Base-by-base conservation (phyloP, 2,888 invertebrate species). In the Neoascia interrupta region DNA sequence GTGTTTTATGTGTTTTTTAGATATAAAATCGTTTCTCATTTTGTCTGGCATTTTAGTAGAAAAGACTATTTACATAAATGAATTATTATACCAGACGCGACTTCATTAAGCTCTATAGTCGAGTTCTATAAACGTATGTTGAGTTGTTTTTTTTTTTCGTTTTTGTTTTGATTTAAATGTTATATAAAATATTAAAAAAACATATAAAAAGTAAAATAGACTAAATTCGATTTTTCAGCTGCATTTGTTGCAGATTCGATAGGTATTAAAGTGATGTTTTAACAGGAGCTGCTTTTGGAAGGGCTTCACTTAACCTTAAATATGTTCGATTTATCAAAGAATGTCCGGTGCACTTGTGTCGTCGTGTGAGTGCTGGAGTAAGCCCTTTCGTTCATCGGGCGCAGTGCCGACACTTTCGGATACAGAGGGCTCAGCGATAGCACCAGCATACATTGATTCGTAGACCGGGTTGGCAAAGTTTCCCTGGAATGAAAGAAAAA, bases 391-490 rank as follows among this genome's bases (percentile, higher is more conserved):
- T 84, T 91, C 91, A 81, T 91, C 91, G 11, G 88, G 87, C 13
- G 85, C 89, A 31, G 85, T 87, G 73, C 86, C 86, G 23, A 85
- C 84, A 58, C 84, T 86, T 74, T 87, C 87, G 3, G 85, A 83
- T 54, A 84, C 85, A 21, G 84, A 83, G 1, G 85, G 84, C 53
- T 85, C 86, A 34, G 84, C 84, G 58, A 87, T 86, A 28, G 85
- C 89, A 60, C 88, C 88, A 13, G 91, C 90, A 88, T 94, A 95
- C 90, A 95, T 93, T 51, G 94, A 94, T 85, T 96, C 96, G 89
- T 96, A 96, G 43, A 96, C 94, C 0, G 96, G 96, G 89, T 96
- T 96, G 15, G 94, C 94, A 90, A 95, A 96, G 89, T 95, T 95
- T 21, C 93, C 93, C 90, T 91, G 83, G 8, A 85, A 86, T 66